Conservation (phyloP, 2,888 invertebrate species). For the Baccha elongata region DNA sequence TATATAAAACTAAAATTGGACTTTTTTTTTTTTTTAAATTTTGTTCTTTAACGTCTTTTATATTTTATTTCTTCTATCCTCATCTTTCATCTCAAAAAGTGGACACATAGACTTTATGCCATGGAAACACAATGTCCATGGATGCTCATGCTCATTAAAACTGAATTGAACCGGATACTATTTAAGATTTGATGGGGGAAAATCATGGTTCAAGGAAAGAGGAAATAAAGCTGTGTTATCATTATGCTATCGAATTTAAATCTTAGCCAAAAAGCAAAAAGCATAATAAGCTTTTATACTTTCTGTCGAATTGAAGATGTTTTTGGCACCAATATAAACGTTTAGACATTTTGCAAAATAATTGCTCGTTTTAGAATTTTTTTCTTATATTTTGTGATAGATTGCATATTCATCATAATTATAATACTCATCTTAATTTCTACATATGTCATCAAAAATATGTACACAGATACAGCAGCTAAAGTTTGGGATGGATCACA, state of each 20-base stretch:
- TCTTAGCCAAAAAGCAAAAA: background rate
- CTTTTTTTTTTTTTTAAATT: constrained; percentile 21
- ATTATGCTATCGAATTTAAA: background rate
- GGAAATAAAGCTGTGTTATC: background rate
- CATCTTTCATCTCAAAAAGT: background rate
- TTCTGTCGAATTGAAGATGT: background rate
- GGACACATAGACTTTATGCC: background rate
- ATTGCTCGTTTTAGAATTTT: too few species aligned
- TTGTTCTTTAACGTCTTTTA: background rate
- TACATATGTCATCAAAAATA: too few species aligned
- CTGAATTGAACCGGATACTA: constrained; percentile 26
- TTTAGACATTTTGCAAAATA: too few species aligned
- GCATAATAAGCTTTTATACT: background rate
- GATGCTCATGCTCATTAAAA: constrained; percentile 22
- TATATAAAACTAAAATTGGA: constrained; percentile 18
- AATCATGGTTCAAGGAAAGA: background rate
- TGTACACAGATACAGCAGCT: too few species aligned
- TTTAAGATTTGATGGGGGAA: background rate
- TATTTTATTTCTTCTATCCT: background rate
- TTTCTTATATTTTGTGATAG: too few species aligned
- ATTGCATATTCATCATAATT: too few species aligned
- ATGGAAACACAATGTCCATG: background rate
- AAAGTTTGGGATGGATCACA: too few species aligned
- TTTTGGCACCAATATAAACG: background rate
- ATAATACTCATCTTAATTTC: too few species aligned